Conservation (phyloP, 2,888 invertebrate species). For the Alloscopus bannaensis region DNA sequence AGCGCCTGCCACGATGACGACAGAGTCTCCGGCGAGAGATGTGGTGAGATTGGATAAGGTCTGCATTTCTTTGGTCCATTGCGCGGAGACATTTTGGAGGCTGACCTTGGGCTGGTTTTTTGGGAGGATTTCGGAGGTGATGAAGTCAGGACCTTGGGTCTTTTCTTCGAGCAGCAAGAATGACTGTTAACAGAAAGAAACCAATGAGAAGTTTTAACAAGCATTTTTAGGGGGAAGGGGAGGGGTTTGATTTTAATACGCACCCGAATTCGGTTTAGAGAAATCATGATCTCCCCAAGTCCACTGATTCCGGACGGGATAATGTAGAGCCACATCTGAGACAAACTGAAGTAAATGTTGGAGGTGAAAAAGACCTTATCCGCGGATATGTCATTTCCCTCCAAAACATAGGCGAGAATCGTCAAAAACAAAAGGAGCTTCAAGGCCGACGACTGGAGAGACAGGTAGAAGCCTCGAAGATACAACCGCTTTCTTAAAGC, state of each 20-base stretch:
- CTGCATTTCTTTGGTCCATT: neutral
- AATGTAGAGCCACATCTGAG: conserved; percentile 34
- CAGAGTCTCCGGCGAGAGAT: neutral
- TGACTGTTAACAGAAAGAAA: conserved; percentile 39
- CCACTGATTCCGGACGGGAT: conserved; percentile 89
- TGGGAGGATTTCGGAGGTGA: conserved; percentile 6
- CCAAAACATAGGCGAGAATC: conserved; percentile 84
- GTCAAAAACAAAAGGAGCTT: conserved; percentile 89
- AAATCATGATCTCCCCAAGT: conserved; percentile 86
- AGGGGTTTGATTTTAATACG: no score
- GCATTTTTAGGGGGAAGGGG: no score
- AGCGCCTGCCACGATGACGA: conserved; percentile 70
- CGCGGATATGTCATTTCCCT: conserved; percentile 81
- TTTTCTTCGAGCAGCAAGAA: conserved; percentile 75
- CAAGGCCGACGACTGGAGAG: conserved; percentile 84
- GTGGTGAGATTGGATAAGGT: conserved; percentile 76
- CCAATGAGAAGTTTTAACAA: neutral
- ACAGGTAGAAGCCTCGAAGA: conserved; percentile 80
- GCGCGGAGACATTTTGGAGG: neutral
- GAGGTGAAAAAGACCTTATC: conserved; percentile 89
- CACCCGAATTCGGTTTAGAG: conserved; percentile 83
- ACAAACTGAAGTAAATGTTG: conserved; percentile 80
- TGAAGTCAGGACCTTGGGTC: conserved; percentile 17
- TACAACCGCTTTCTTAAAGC: conserved; percentile 80
- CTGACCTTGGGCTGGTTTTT: conserved; percentile 6